Evolutionary conservation across 2,113 vertebrate genomes (phyloP).

Genomic region (Centropus unirufus): DNA sequence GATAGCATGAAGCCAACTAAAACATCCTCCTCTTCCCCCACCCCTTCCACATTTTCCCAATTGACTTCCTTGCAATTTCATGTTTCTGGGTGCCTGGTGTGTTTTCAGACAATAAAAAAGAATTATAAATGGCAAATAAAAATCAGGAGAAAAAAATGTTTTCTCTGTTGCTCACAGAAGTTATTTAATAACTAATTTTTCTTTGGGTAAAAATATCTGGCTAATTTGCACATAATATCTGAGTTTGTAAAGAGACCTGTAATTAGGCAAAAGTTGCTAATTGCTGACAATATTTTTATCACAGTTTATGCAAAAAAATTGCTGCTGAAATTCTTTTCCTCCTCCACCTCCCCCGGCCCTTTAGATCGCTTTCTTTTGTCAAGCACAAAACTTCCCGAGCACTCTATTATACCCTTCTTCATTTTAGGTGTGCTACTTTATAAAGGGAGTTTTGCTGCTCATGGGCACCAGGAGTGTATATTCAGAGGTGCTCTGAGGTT

Average conservation of each 20-base stretch:
- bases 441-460: not conserved
- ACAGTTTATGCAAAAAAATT: not conserved
- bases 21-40: not conserved
- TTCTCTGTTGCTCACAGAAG: not conserved
- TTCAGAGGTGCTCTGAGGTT: not conserved
- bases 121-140: not conserved
- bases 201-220: not conserved
- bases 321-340: not conserved
- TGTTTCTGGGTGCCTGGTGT: not conserved
- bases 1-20: not conserved
- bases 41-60: not conserved
- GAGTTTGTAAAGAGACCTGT: not conserved
- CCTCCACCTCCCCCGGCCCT: accelerated
- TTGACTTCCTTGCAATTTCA: not conserved
- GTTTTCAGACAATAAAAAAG: not conserved
- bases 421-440: not conserved
- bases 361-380: not conserved
- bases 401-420: not conserved
- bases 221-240: not conserved
- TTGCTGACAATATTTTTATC: not conserved
- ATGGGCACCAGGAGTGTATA: not conserved
- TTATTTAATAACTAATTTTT: not conserved
- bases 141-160: not conserved
- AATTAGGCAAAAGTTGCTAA: not conserved
- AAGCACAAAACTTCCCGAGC: not conserved